These are phyloP conservation scores for Scaptomyza montana DNA, from an alignment of 1,140 invertebrate genomes.

Conservation along the genomic window DNA sequence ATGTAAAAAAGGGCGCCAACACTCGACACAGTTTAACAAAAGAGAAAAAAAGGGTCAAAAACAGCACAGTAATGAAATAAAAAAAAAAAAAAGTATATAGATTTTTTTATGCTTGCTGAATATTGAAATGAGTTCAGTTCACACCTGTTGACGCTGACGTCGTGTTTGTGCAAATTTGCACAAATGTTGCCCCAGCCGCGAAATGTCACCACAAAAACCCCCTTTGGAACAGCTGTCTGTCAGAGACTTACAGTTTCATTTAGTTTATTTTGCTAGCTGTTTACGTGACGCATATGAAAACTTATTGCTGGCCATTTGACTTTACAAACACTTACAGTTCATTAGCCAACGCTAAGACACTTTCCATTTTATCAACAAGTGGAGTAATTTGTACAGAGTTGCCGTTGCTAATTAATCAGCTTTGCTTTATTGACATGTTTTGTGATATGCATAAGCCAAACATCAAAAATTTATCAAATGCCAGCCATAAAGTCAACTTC, in stretches of 20 bases:
- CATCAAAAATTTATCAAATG: constrained; percentile 26
- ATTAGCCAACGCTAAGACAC: constrained; percentile 39
- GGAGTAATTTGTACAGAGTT: background rate
- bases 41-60: constrained; percentile 1
- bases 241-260: background rate
- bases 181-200: constrained; percentile 57
- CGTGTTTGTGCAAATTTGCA: constrained; percentile 65
- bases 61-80: constrained; percentile 10
- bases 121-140: constrained; percentile 45
- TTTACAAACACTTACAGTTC: constrained; percentile 19
- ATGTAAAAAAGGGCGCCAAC: constrained; percentile 43
- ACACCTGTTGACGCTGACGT: constrained; percentile 67
- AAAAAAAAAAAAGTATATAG: constrained; percentile 56
- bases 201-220: background rate
- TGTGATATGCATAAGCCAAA: constrained; percentile 35
- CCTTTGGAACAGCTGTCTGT: too few species aligned
- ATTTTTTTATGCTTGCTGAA: constrained; percentile 61
- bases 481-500: background rate
- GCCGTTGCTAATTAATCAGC: constrained; percentile 32
- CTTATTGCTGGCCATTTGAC: constrained; percentile 19
- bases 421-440: constrained; percentile 16
- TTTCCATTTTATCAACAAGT: constrained; percentile 35
- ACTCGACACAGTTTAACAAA: constrained; percentile 21
- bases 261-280: too few species aligned
- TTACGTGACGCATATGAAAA: background rate